Evolutionary conservation across 1,140 invertebrate genomes (phyloP), one percentile per base, ranked within the genome.

Genomic region (Vollenhovia emeryi): DNA sequence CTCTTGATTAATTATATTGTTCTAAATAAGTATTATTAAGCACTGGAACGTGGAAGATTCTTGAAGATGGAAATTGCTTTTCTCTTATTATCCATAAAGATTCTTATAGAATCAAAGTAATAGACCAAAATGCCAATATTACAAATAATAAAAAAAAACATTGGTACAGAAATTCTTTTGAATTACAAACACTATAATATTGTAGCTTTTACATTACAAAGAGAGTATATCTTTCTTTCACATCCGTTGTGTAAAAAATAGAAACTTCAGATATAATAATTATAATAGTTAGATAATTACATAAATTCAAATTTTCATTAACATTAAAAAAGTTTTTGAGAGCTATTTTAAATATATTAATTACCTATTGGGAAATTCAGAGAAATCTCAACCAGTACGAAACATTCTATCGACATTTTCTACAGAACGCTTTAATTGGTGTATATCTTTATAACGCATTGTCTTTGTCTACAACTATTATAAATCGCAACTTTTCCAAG

Each of bases 21-120:
- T 87, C 89, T 89, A 91, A 93, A 90, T 89, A 88, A 90, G 86
- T 91, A 90, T 91, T 88, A 93, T 68, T 88, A 78, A 87, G 75
- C 88, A 87, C 55, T 60, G 45, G 55, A 68, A 78, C 21, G 75
- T 66, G 71, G 48, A 57, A 27, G 62, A 86, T 62, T 55, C 75
- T 78, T 76, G 74, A 50, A 84, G 24, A 89, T 74, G 64, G 3
- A 76, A 74, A 50, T 57, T 84, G 21, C 7, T 71, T 8, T 52
- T 76, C 55, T 52, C 43, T 50, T 18, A 55, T 68, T 66, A 45
- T 57, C 27, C n/a, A 43, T 50, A 43, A 6, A n/a, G 21, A 74
- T 84, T 43, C 48, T 52, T 36, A 27, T 55, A 79, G 15, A 57
- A 43, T 55, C 21, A 15, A 40, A 4, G 13, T 1, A 66, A 55